Evolutionary conservation across 2,113 vertebrate genomes (phyloP).

Genomic region (Neomonachus schauinslandi): DNA sequence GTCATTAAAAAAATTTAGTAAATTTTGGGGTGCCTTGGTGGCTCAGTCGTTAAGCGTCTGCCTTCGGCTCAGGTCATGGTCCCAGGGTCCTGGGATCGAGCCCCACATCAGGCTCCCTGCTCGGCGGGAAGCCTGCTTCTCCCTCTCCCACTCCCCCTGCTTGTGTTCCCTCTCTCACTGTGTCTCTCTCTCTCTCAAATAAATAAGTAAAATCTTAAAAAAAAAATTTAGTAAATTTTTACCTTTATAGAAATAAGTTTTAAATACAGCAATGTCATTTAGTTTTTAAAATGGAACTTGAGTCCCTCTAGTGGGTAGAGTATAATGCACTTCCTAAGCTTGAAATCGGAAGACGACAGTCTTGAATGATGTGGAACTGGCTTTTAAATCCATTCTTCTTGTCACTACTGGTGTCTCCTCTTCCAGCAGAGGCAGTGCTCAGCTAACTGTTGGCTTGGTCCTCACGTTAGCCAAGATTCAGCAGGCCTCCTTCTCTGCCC

Average conservation of each 20-base stretch:
- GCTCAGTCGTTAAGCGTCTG: too few species aligned
- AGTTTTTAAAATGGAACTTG: slow-evolving; percentile 55
- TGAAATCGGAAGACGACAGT: background rate
- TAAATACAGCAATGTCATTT: background rate
- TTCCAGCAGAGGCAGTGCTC: background rate
- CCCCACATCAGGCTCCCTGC: too few species aligned
- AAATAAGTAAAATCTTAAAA: too few species aligned
- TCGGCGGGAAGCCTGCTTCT: too few species aligned
- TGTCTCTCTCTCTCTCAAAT: too few species aligned
- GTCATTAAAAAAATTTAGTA: background rate
- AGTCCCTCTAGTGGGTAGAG: slow-evolving; percentile 78
- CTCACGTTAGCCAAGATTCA: background rate
- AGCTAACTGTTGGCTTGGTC: background rate
- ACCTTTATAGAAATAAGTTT: slow-evolving; percentile 25
- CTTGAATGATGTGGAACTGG: background rate
- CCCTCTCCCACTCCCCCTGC: too few species aligned
- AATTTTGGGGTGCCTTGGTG: background rate
- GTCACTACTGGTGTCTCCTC: background rate
- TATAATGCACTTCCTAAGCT: background rate
- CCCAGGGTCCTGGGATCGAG: too few species aligned
- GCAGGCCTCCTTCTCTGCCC: background rate
- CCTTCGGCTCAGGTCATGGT: too few species aligned
- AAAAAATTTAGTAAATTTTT: background rate
- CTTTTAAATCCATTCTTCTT: slow-evolving; percentile 15
- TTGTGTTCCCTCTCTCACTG: too few species aligned